Conservation (phyloP, 2,888 invertebrate species). For the Drosophila percnosoma region DNA sequence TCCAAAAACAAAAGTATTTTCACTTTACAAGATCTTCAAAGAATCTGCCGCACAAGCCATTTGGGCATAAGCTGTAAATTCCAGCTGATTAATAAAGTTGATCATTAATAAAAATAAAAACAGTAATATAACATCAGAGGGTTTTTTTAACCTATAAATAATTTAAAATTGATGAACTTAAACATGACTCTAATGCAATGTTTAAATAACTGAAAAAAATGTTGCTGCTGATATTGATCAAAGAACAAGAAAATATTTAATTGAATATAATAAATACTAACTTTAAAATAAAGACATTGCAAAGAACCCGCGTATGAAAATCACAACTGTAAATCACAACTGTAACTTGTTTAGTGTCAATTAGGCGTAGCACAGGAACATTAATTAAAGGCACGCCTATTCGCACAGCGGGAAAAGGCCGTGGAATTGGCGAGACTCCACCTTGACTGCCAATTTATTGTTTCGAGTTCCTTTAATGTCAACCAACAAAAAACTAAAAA, state of each 20-base stretch:
- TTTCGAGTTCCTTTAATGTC: slow-evolving; percentile 9
- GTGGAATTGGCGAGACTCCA: neutral
- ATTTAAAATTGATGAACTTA: neutral
- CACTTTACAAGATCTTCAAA: neutral
- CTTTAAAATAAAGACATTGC: neutral
- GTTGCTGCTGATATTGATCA: neutral
- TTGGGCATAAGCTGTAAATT: neutral
- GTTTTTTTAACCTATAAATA: neutral
- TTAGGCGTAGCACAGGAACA: slow-evolving; percentile 3
- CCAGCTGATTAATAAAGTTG: neutral
- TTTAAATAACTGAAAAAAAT: neutral
- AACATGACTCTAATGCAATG: neutral
- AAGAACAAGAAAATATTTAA: neutral
- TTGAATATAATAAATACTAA: neutral
- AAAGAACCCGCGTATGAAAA: neutral
- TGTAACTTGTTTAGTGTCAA: slow-evolving; percentile 3
- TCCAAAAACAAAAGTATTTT: neutral
- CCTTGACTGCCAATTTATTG: slow-evolving; percentile 2
- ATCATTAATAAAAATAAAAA: neutral
- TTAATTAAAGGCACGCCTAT: neutral
- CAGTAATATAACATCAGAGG: neutral
- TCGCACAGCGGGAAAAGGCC: slow-evolving; percentile 18
- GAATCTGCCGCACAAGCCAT: neutral
- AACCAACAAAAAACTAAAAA: slow-evolving; percentile 18
- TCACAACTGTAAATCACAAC: neutral